Evolutionary conservation across 2,113 vertebrate genomes (phyloP).

Genomic region (Phrynocephalus versicolor): DNA sequence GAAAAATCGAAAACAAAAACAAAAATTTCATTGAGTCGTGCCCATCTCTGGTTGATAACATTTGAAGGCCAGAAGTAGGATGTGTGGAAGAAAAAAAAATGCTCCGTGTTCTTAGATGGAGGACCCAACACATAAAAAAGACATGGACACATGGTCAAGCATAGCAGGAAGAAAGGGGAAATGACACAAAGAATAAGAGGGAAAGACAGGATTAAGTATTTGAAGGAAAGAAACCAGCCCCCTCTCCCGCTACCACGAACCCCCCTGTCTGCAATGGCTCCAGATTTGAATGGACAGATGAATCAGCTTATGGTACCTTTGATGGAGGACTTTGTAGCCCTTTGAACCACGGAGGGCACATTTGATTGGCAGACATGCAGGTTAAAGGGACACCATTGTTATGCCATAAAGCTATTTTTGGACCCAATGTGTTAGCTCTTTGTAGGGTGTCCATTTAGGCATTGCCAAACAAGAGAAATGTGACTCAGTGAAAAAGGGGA

Average conservation of each 20-base stretch:
- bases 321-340: background rate
- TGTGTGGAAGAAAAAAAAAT: slow-evolving; percentile 3
- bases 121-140: background rate
- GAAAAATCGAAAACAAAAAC: too few species aligned
- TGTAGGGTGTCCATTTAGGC: background rate
- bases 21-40: too few species aligned
- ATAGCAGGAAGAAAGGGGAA: background rate
- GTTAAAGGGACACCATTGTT: background rate
- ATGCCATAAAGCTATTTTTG: background rate
- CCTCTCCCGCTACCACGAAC: background rate
- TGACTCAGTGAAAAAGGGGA: background rate
- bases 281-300: background rate
- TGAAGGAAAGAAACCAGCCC: background rate
- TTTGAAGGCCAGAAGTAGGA: slow-evolving; percentile 7
- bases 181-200: background rate
- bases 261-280: background rate
- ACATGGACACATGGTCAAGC: background rate
- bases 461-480: background rate
- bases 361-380: background rate
- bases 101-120: background rate
- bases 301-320: background rate
- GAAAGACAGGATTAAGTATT: background rate
- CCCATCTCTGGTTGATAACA: background rate
- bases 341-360: background rate
- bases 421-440: background rate